Base-by-base conservation (phyloP, 2,113 vertebrate species). In the Odontophorus gujanensis region DNA sequence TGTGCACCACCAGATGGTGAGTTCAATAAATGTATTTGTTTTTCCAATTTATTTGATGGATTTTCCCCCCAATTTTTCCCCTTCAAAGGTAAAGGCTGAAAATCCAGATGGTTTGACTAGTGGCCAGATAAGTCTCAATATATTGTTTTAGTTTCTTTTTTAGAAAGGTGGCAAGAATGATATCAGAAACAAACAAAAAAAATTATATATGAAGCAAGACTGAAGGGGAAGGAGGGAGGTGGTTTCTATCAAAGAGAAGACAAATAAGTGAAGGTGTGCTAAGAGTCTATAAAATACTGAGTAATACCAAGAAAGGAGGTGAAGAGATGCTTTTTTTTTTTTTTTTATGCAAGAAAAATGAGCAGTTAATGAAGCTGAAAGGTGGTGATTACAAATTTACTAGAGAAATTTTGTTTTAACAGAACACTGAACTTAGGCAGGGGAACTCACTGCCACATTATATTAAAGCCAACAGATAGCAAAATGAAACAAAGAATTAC, bases 11-110 rank as follows among this genome's bases (percentile, higher is more conserved):
- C 97, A 97, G 96, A 97, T 96, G 97, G 97, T 55, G 91, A 89
- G 73, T 95, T 96, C 96, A 94, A 92, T 96, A 96, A 93, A 96
- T 96, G 91, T 95, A 97, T 97, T 97, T 96, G 92, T 95, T 97
- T 95, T 96, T 95, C 92, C 93, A 96, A 95, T 97, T 93, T 97
- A 95, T 94, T 92, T 96, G 93, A 96, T 93, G 84, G 87, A 95
- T 94, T 95, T 25, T 2, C 45, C 18, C 18, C 42, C 51, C 20
- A 21, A 43, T 63, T 61, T 22, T 2, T 17, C 66, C 58, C 30
- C 61, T 38, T 30, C 55, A 76, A 94, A 96, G 94, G 78, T 91
- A 69, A 96, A 95, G 90, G 87, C 95, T 94, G 75, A 95, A 96
- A 92, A 91, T 96, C 92, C 92, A 96, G 90, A 96, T 96, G 93